phyloP scores from a whole-genome alignment of 2,797 vertebrate genomes.

The Gadopsis bispinosus region DNA sequence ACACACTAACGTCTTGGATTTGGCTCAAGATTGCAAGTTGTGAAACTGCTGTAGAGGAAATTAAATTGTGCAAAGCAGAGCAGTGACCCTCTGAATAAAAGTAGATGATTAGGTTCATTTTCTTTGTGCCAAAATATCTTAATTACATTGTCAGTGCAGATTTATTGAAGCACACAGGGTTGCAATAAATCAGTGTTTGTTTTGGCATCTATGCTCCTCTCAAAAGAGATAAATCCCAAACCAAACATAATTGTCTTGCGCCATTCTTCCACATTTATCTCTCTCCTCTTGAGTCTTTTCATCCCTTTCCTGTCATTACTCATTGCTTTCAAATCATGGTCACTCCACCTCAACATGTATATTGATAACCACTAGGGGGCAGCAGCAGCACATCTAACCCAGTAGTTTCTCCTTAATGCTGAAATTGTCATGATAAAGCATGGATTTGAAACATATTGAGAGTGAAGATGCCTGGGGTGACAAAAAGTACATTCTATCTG shows the following conservation, averaged over 20 bases:
- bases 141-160: conserved; percentile 40
- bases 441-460: conserved; percentile 7
- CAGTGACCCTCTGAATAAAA: conserved; percentile 44
- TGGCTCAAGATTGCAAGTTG: conserved; percentile 49
- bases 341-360: neutral
- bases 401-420: neutral
- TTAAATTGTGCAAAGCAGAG: conserved; percentile 25
- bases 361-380: conserved; percentile 72
- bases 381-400: conserved; percentile 63
- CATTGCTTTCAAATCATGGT: conserved; percentile 13
- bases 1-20: conserved; percentile 29
- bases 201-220: conserved; percentile 29
- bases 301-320: conserved; percentile 23
- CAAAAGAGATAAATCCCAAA: conserved; percentile 33
- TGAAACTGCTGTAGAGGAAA: conserved; percentile 56
- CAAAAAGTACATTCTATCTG: neutral
- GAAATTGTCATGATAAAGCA: conserved; percentile 36
- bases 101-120: conserved; percentile 29
- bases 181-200: conserved; percentile 46
- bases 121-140: conserved; percentile 39
- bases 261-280: conserved; percentile 22
- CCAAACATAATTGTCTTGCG: conserved; percentile 26
- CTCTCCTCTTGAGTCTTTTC: conserved; percentile 5
- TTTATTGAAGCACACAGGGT: conserved; percentile 27
- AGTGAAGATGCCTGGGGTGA: conserved; percentile 1